phyloP scores from a whole-genome alignment of 2,113 vertebrate species.

The Scartelaos histophorus region DNA sequence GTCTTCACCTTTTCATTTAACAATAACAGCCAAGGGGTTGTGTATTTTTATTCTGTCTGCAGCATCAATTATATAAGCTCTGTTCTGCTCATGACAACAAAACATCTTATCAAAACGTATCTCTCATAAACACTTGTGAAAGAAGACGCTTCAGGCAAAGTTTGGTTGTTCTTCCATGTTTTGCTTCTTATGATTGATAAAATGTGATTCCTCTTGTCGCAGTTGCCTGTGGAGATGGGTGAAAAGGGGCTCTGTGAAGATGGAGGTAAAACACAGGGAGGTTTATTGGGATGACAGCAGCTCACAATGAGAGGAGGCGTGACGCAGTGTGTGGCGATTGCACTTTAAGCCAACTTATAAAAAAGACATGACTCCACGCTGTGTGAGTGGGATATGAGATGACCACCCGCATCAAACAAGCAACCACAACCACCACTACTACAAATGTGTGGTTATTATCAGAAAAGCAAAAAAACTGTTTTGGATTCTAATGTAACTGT shows the following conservation, averaged over 20 bases:
- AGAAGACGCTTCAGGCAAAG: neutral
- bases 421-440: neutral
- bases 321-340: constrained; percentile 7
- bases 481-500: no score
- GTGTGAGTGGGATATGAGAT: constrained; percentile 17
- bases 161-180: neutral
- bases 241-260: constrained; percentile 2
- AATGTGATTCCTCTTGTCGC: neutral
- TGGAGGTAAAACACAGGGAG: neutral
- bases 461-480: no score
- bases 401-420: neutral
- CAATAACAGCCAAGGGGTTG: neutral
- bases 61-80: neutral
- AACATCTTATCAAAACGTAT: neutral
- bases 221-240: neutral
- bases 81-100: neutral
- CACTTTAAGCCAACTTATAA: neutral
- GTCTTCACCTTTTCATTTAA: neutral
- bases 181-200: constrained; percentile 6
- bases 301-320: constrained; percentile 10
- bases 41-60: neutral
- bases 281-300: constrained; percentile 15
- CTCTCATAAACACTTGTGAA: neutral
- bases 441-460: neutral
- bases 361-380: constrained; percentile 3